Percentiles rank a stretch among this genome's conserved stretches.
Evolutionary conservation across 2,113 vertebrate species (phyloP).

Genomic region (Phoxinus phoxinus): DNA sequence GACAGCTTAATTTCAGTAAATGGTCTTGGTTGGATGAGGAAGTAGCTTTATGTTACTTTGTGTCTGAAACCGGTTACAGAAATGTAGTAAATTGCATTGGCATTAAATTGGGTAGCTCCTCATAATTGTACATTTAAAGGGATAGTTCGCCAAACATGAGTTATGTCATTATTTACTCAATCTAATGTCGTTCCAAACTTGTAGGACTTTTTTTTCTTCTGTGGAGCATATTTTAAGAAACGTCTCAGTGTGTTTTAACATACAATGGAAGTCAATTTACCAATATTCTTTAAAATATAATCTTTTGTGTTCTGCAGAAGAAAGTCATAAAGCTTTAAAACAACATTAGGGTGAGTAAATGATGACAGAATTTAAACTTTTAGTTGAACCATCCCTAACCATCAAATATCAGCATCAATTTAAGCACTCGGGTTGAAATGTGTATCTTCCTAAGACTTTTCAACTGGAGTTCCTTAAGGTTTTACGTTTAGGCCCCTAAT

Average conservation of each 20-base stretch:
- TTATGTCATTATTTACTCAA: background rate
- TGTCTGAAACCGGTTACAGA: background rate
- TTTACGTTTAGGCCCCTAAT: no score
- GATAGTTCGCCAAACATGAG: background rate
- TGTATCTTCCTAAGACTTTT: no score
- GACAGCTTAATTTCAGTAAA: background rate
- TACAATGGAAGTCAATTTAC: background rate
- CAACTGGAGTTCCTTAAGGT: no score
- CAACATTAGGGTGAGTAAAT: background rate
- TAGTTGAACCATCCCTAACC: background rate
- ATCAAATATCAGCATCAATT: background rate
- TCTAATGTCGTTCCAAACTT: background rate
- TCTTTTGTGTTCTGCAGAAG: no score
- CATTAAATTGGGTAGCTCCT: background rate
- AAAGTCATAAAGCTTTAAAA: background rate
- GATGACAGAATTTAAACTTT: background rate
- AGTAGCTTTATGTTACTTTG: background rate
- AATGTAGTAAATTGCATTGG: background rate
- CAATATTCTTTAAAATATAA: background rate
- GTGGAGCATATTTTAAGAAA: background rate
- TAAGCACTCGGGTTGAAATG: no score
- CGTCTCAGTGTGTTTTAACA: background rate
- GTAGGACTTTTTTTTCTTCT: background rate
- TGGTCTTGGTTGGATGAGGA: background rate
- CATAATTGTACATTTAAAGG: background rate